phyloP scores from a whole-genome alignment of 1,140 invertebrate genomes.

The Drosophila littoralis region DNA sequence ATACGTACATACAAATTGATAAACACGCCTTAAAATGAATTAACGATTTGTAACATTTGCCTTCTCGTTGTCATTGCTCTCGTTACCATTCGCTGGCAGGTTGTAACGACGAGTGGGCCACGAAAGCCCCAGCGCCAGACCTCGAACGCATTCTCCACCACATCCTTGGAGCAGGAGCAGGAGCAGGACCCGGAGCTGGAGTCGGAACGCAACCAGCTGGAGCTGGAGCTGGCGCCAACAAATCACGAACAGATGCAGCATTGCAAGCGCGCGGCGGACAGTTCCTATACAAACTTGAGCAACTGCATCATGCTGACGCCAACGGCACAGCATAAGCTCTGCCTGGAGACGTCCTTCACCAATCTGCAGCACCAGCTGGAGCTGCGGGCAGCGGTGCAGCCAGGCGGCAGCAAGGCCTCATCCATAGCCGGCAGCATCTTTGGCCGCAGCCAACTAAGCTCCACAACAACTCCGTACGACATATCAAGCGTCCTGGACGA shows the following conservation, averaged over 20 bases:
- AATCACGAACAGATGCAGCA: slow-evolving; percentile 16
- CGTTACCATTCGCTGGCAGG: slow-evolving; percentile 84
- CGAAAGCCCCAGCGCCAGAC: slow-evolving; percentile 88
- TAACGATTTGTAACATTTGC: slow-evolving; percentile 11
- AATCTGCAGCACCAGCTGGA: slow-evolving; percentile 84
- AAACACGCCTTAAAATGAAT: slow-evolving; percentile 1
- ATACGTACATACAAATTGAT: slow-evolving; percentile 32
- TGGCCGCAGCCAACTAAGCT: slow-evolving; percentile 74
- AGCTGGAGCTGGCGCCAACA: slow-evolving; percentile 15
- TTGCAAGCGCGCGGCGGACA: slow-evolving; percentile 52
- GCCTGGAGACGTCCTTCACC: slow-evolving; percentile 91
- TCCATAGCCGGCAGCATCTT: slow-evolving; percentile 84
- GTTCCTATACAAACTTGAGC: slow-evolving; percentile 74
- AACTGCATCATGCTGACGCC: slow-evolving; percentile 80
- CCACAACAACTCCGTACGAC: slow-evolving; percentile 71
- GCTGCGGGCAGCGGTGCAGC: slow-evolving; percentile 6
- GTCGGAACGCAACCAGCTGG: slow-evolving; percentile 27
- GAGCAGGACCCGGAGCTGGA: background rate
- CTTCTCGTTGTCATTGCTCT: slow-evolving; percentile 16
- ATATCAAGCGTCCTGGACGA: slow-evolving; percentile 76
- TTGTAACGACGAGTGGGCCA: slow-evolving; percentile 90
- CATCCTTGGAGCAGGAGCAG: slow-evolving; percentile 68
- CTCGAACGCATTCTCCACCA: slow-evolving; percentile 81
- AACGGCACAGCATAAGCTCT: slow-evolving; percentile 87
- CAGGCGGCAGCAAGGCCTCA: slow-evolving; percentile 81